A percentile compares a stretch with the other conserved stretches of the same genome.
These are phyloP conservation scores for Salvelinus namaycush DNA, from an alignment of 2,113 vertebrate genomes.

Conservation along the genomic window DNA sequence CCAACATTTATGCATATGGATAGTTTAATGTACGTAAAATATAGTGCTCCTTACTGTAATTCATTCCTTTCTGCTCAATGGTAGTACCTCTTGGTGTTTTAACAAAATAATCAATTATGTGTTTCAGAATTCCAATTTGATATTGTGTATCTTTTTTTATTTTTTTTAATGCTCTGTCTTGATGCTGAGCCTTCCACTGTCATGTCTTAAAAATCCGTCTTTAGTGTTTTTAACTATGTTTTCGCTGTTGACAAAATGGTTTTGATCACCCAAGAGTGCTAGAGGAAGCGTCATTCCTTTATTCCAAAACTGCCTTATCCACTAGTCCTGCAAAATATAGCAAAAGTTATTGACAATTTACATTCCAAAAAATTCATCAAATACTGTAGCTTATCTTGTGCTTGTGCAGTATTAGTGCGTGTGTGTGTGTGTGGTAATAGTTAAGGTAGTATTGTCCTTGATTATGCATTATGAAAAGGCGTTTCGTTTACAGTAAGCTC, in stretches of 20 bases:
- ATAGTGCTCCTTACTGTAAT: conserved; percentile 69
- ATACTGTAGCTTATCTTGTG: conserved; percentile 42
- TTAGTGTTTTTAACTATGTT: background rate
- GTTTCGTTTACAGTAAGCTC: conserved; percentile 21
- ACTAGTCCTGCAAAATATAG: background rate
- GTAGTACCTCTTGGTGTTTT: background rate
- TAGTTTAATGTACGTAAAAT: conserved; percentile 43
- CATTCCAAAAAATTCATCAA: background rate
- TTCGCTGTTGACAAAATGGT: background rate
- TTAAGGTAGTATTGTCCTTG: conserved; percentile 49
- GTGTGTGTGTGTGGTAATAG: conserved; percentile 50
- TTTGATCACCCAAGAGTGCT: background rate
- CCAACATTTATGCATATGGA: conserved; percentile 56
- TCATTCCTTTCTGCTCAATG: conserved; percentile 23
- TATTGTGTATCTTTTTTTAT: background rate
- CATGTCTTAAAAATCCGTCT: background rate
- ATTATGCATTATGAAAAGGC: conserved; percentile 53
- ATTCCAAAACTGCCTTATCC: background rate
- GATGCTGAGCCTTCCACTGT: background rate
- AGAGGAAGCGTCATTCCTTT: background rate
- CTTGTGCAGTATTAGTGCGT: conserved; percentile 42
- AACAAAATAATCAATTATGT: background rate
- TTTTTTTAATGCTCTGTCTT: background rate
- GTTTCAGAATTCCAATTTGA: background rate
- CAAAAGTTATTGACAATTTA: background rate